Conservation (phyloP, 2,113 vertebrate genomes). For the Psephotus haematonotus region DNA sequence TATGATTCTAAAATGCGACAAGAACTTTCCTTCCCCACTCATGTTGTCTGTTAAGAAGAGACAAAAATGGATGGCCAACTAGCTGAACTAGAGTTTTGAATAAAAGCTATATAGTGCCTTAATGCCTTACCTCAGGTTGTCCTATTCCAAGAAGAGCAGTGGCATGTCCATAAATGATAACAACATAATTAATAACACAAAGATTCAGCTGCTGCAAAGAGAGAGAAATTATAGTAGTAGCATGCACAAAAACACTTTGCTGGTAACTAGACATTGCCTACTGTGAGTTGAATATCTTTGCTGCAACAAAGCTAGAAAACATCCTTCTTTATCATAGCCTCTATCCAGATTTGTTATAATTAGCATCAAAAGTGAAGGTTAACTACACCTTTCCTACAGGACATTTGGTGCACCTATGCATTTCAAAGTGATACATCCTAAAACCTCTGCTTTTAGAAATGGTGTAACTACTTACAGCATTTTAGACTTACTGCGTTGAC, state of each 20-base stretch:
- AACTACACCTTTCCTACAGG: background rate
- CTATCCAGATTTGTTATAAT: background rate
- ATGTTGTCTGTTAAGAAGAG: background rate
- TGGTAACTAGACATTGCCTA: background rate
- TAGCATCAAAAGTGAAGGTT: background rate
- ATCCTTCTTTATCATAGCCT: background rate
- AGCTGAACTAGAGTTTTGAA: background rate
- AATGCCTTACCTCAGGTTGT: constrained; percentile 82
- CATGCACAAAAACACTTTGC: background rate
- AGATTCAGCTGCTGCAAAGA: constrained; percentile 79
- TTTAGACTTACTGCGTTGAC: background rate
- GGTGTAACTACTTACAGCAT: background rate
- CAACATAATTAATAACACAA: constrained; percentile 78
- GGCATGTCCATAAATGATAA: constrained; percentile 86
- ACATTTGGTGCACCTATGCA: background rate
- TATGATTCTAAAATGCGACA: background rate
- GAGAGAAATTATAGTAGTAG: background rate
- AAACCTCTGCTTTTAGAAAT: background rate
- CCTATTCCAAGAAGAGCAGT: constrained; percentile 86
- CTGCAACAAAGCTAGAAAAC: background rate
- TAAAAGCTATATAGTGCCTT: background rate
- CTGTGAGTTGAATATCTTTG: background rate
- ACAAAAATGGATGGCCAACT: background rate
- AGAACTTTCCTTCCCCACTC: background rate
- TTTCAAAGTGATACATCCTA: background rate